phyloP scores from a whole-genome alignment of 2,113 vertebrate species.

The Dascyllus trimaculatus region DNA sequence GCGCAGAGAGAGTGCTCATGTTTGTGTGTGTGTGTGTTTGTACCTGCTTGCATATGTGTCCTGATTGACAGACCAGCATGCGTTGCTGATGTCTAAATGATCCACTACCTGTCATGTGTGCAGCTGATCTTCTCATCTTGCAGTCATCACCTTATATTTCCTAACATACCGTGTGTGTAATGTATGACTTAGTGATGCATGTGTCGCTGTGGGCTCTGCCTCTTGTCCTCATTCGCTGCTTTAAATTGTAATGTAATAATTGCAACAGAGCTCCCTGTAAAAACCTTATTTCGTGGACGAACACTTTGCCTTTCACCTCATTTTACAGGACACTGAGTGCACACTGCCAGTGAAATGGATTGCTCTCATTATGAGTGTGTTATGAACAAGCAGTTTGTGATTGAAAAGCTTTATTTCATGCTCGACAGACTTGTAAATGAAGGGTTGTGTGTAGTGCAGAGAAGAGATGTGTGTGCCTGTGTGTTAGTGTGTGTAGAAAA shows the following conservation, averaged over 20 bases:
- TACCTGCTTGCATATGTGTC: background rate
- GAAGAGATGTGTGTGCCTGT: constrained; percentile 43
- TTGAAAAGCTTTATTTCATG: constrained; percentile 80
- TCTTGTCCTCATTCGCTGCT: constrained; percentile 4
- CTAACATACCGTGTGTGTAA: background rate
- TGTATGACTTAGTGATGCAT: background rate
- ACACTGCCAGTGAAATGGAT: constrained; percentile 68
- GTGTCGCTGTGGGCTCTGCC: background rate
- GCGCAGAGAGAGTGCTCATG: background rate
- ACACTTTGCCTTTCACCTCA: constrained; percentile 33
- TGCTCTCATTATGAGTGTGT: constrained; percentile 64
- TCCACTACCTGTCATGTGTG: constrained; percentile 22
- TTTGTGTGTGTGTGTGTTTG: too few relatives aligned
- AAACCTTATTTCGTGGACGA: constrained; percentile 5
- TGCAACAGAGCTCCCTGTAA: background rate
- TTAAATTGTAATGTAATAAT: constrained; percentile 9
- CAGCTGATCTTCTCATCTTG: constrained; percentile 2
- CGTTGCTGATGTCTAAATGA: constrained; percentile 24
- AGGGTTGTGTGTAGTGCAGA: constrained; percentile 51
- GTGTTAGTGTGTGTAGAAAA: constrained; percentile 36
- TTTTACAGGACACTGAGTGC: constrained; percentile 42
- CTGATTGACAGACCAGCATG: constrained; percentile 19
- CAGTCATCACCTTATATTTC: constrained; percentile 14
- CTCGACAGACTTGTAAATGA: constrained; percentile 75
- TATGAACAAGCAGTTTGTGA: constrained; percentile 73